Evolutionary conservation across 2,113 vertebrate genomes (phyloP), one percentile per base, ranked within the genome.

Genomic region (Pachycephala philippinensis): DNA sequence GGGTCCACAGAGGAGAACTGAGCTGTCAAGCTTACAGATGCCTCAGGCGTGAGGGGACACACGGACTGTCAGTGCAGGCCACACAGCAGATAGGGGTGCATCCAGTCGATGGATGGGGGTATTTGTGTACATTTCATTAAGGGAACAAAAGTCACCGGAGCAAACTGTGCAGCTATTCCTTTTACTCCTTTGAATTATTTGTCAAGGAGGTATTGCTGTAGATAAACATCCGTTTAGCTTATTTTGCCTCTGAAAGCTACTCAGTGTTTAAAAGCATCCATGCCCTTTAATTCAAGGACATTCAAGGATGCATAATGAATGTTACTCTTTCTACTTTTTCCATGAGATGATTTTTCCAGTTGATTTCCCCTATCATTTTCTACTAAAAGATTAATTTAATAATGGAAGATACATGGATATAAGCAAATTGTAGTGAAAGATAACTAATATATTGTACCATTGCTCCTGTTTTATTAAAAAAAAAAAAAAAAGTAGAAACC

Each of bases 271-370:
- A 83, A 96, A 82, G 45, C 54, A 93, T 54, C 61, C 65, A 15
- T 87, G 79, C 61, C 76, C 56, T 95, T 95, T 90, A 85, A 86
- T 70, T 95, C 60, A 93, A 93, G 91, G 80, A 77, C 89, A 66
- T 89, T 72, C 54, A 61, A 50, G 42, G 84, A 69, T 94, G 68
- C 57, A 84, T 74, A 91, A 91, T 65, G 71, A 88, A 93, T 86
- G n/a, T 90, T 71, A 91, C 42, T 78, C 28, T 68, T 95, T 56
- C 47, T 53, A 11, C 26, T 90, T 93, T 85, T 79, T 66, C 35
- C 54, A 21, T 52, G 50, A 88, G 64, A 39, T 60, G 76, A 72
- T 59, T 92, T 75, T 35, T 80, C 39, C 60, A 45, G n/a, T 44
- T 89, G n/a, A 63, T 84, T 94, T 82, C 35, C 20, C 28, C 85